A percentile compares a stretch with the other conserved stretches of the same genome.
phyloP scores from a whole-genome alignment of 2,797 vertebrate genomes.

The Clarias pachynema region DNA sequence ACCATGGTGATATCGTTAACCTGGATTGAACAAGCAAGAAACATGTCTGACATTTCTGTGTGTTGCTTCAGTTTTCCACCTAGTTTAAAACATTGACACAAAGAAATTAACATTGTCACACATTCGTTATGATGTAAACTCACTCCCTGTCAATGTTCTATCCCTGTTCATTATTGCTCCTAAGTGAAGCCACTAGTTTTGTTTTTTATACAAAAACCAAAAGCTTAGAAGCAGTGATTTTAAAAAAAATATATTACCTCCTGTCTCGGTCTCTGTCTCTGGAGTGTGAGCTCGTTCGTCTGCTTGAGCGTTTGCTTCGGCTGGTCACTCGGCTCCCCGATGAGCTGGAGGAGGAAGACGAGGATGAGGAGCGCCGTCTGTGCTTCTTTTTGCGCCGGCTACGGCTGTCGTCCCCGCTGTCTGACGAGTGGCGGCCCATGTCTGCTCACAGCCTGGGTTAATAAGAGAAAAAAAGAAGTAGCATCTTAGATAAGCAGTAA shows the following conservation, averaged over 20 bases:
- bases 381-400: conserved; percentile 87
- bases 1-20: not conserved
- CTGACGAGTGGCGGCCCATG: conserved; percentile 91
- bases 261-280: conserved; percentile 69
- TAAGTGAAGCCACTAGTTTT: not conserved
- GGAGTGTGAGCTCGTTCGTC: conserved; percentile 84
- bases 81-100: not conserved
- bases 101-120: not conserved
- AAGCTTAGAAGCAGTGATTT: not conserved
- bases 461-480: not conserved
- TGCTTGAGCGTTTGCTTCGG: conserved; percentile 82
- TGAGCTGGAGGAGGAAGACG: conserved; percentile 78
- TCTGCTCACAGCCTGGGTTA: conserved; percentile 54
- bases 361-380: conserved; percentile 78
- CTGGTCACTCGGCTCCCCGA: conserved; percentile 82
- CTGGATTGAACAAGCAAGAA: not conserved
- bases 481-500: not conserved
- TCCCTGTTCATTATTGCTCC: no score
- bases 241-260: conserved; percentile 45
- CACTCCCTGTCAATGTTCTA: not conserved
- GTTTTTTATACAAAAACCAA: not conserved
- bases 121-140: not conserved
- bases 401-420: conserved; percentile 87
- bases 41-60: not conserved
- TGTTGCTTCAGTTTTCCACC: not conserved